A percentile compares a stretch with the other conserved stretches of the same genome.
Evolutionary conservation across 1,140 invertebrate species (phyloP).

Genomic region (Hycleus cichorii): DNA sequence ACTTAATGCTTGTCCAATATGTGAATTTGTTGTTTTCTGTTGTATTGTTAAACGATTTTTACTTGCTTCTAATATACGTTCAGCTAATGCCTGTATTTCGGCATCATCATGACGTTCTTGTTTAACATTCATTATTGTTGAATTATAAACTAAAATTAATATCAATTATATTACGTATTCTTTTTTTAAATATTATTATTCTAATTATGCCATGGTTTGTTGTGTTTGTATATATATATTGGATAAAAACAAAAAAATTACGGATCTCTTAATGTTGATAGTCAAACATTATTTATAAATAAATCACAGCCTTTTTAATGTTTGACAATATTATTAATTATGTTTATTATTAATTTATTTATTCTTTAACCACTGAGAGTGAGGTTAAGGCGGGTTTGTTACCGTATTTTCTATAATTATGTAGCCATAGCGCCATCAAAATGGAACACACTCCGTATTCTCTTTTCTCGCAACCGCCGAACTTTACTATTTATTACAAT

Average conservation of each 20-base stretch:
- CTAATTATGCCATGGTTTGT: not conserved
- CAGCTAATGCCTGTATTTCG: conserved; percentile 75
- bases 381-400: conserved; percentile 36
- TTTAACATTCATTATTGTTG: conserved; percentile 50
- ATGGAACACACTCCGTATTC: conserved; percentile 25
- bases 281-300: not conserved
- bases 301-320: not conserved
- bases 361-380: conserved; percentile 16
- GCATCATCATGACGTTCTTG: conserved; percentile 76
- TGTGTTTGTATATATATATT: not conserved
- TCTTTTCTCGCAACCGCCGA: not conserved
- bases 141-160: no score
- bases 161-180: no score
- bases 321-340: not conserved
- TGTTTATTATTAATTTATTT: not conserved
- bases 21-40: conserved; percentile 4
- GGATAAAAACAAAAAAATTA: not conserved
- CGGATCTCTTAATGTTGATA: not conserved
- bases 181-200: no score
- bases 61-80: conserved; percentile 79
- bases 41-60: conserved; percentile 45
- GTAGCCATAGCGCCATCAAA: conserved; percentile 38
- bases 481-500: conserved; percentile 1
- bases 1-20: conserved; percentile 38
- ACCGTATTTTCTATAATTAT: conserved; percentile 29